Evolutionary conservation across 2,113 vertebrate species (phyloP).

Genomic region (Suncus etruscus): DNA sequence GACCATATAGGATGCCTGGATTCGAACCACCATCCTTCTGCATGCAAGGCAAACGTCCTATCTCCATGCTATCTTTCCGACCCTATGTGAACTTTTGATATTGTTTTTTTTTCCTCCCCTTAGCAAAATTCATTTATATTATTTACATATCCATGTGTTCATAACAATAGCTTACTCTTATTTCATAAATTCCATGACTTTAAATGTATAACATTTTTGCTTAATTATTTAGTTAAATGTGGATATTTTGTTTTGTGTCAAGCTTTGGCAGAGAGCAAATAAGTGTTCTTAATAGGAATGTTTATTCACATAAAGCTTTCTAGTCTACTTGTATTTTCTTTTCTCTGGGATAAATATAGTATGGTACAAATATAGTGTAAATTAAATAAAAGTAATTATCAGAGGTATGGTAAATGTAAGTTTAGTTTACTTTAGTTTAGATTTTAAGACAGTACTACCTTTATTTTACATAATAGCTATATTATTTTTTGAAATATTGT

Average conservation of each 20-base stretch:
- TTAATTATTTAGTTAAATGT: neutral
- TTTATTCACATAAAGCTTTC: constrained; percentile 6
- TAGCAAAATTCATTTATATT: neutral
- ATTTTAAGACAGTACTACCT: no score
- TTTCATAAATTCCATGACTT: neutral
- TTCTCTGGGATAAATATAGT: constrained; percentile 17
- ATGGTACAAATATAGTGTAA: no score
- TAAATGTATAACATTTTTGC: no score
- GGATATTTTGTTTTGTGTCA: neutral
- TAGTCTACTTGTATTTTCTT: neutral
- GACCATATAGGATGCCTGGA: no score
- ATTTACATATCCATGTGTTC: neutral
- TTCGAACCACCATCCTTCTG: no score
- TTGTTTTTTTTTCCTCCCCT: neutral
- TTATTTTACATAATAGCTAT: neutral
- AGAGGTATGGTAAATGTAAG: no score
- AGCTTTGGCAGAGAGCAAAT: neutral
- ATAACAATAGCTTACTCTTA: neutral
- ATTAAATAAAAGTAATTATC: no score
- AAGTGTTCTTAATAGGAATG: neutral
- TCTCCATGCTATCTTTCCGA: no score
- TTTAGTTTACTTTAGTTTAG: no score
- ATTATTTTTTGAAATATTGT: neutral
- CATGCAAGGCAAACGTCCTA: no score
- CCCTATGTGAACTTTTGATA: neutral